Percentiles rank a stretch among this genome's conserved stretches.
Conservation (phyloP, 2,113 vertebrate genomes). For the Apodemus speciosus region DNA sequence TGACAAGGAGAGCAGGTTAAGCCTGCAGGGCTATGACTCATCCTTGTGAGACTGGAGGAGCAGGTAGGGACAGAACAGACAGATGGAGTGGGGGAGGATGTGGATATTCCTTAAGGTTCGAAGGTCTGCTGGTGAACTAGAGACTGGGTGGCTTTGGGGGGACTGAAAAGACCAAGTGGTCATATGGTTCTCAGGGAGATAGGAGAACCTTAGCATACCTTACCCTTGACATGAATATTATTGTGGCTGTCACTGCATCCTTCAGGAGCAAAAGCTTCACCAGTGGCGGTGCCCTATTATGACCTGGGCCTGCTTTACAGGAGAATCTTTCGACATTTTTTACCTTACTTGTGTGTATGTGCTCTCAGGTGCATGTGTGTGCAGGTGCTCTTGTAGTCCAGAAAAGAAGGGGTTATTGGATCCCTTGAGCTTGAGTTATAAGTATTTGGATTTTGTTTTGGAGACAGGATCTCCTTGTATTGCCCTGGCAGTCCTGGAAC, state of each 20-base stretch:
- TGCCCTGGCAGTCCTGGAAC: background rate
- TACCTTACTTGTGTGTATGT: background rate
- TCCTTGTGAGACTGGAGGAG: constrained; percentile 42
- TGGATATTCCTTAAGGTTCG: background rate
- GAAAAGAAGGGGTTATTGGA: background rate
- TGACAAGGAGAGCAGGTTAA: constrained; percentile 42
- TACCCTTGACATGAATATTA: background rate
- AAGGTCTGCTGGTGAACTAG: background rate
- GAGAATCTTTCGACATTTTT: background rate
- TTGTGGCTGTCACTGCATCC: background rate
- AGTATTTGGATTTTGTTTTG: background rate
- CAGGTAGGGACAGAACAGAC: constrained; percentile 62
- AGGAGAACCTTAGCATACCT: background rate
- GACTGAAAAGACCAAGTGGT: background rate
- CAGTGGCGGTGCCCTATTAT: background rate
- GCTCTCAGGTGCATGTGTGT: background rate
- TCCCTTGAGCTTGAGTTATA: background rate
- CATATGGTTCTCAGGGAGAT: background rate
- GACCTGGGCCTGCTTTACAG: constrained; percentile 23
- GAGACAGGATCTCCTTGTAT: background rate
- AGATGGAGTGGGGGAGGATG: background rate
- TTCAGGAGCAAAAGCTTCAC: background rate
- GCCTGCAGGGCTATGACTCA: constrained; percentile 67
- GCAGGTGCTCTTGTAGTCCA: background rate
- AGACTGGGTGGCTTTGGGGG: background rate